Evolutionary conservation across 2,888 invertebrate species (phyloP), one percentile per base, ranked within the genome.

Genomic region (Orthosia cruda): DNA sequence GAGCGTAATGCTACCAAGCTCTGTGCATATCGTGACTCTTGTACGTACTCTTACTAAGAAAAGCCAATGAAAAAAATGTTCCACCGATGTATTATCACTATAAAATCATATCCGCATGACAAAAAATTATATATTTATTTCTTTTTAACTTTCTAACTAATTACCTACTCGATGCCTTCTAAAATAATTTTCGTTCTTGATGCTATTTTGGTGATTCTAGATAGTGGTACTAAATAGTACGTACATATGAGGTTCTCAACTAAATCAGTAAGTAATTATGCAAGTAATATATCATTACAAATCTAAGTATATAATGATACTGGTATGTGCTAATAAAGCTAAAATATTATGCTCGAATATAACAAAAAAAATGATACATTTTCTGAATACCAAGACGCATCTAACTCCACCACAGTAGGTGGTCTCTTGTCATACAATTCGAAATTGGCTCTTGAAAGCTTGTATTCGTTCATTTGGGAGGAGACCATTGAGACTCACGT

Each of bases 1-100:
- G 96, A 95, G 96, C 96, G 94, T 95, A 95, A 94, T 91, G 92
- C 95, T 95, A 95, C 94, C 92, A 96, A 96, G 96, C 96, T 94
- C 93, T 94, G 96, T 96, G 96, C 96, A 92, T 91, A 89, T 92
- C 87, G 94, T 95, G 95, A 93, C 89, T 88, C 86, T 93, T 93
- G 93, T 93, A 93, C 93, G 93, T 93, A 93, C 93, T 91, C 93
- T 92, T 91, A 91, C 91, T 93, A 94, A 92, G 93, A 92, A 90
- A 95, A 95, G 95, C 94, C 91, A 91, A 94, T 95, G 93, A 92
- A 90, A 92, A 90, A 71, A 89, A 93, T 91, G 92, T 92, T 88
- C 87, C 88, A 85, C 88, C 87, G 50, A 84, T 82, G 64, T 82
- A 75, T 81, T 78, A 64, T 70, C 63, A 61, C 68, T 74, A 74